Evolutionary conservation across 2,797 vertebrate genomes (phyloP).

Genomic region (Lagodon rhomboides): DNA sequence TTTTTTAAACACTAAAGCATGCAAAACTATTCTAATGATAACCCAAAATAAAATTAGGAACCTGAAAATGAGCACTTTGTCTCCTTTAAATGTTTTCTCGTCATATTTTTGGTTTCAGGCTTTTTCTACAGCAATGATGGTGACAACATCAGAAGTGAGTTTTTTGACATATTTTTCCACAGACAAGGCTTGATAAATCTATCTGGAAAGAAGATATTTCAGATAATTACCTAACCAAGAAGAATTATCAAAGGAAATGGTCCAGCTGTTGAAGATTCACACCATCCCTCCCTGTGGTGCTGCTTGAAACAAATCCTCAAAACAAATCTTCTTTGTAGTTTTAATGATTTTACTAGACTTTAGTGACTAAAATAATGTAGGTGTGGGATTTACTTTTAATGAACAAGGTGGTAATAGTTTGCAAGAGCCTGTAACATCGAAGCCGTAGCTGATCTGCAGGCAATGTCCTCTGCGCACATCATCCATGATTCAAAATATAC

Average conservation of each 20-base stretch:
- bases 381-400: neutral
- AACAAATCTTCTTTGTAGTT: neutral
- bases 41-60: no score
- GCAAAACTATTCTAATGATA: no score
- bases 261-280: conserved; percentile 2
- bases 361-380: conserved; percentile 11
- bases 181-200: conserved; percentile 9
- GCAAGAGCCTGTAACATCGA: neutral
- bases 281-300: neutral
- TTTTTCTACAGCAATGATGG: conserved; percentile 7
- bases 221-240: conserved; percentile 46
- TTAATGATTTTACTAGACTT: neutral
- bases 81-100: neutral
- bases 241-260: conserved; percentile 21
- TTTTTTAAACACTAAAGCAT: no score
- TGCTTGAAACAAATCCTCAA: neutral
- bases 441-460: conserved; percentile 22
- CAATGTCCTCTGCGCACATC: conserved; percentile 3
- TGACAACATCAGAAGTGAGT: conserved; percentile 17
- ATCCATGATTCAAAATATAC: conserved; percentile 46
- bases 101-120: neutral
- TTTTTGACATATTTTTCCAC: conserved; percentile 29
- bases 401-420: neutral
- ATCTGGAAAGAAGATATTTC: conserved; percentile 40
- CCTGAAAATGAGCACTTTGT: no score